phyloP scores from a whole-genome alignment of 2,797 vertebrate genomes.

The Momotus momota region DNA sequence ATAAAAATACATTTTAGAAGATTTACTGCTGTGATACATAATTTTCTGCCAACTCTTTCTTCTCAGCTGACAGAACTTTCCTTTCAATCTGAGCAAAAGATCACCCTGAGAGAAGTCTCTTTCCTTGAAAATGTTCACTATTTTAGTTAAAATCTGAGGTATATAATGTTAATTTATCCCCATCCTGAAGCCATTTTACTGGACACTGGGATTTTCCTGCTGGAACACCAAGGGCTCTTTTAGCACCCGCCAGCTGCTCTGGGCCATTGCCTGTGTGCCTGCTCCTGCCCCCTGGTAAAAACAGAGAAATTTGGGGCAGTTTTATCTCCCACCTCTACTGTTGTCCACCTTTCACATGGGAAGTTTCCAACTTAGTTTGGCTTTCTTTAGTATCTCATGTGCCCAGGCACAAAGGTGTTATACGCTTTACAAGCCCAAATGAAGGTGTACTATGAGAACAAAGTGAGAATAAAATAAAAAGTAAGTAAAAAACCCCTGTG shows the following conservation, averaged over 20 bases:
- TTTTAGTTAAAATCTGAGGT: background rate
- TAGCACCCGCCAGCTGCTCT: background rate
- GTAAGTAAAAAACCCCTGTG: background rate
- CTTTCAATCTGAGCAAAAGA: background rate
- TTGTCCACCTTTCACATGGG: background rate
- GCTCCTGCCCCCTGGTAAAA: background rate
- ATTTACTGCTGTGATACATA: constrained; percentile 11
- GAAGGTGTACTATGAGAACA: background rate
- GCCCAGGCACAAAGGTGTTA: background rate
- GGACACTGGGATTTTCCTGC: background rate
- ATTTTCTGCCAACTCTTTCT: constrained; percentile 16
- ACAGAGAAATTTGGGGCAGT: background rate
- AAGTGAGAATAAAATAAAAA: background rate
- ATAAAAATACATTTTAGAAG: constrained; percentile 39
- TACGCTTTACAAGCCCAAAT: background rate
- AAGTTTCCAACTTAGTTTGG: background rate
- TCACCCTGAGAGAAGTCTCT: background rate
- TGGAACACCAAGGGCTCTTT: background rate
- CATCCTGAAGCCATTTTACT: background rate
- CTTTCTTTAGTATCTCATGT: background rate
- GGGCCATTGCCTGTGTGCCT: background rate
- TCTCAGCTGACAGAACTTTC: background rate
- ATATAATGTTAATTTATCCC: background rate
- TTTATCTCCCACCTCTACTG: background rate
- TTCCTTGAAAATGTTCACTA: background rate